Conservation (phyloP, 2,797 vertebrate species). For the Hoplostethus atlanticus region DNA sequence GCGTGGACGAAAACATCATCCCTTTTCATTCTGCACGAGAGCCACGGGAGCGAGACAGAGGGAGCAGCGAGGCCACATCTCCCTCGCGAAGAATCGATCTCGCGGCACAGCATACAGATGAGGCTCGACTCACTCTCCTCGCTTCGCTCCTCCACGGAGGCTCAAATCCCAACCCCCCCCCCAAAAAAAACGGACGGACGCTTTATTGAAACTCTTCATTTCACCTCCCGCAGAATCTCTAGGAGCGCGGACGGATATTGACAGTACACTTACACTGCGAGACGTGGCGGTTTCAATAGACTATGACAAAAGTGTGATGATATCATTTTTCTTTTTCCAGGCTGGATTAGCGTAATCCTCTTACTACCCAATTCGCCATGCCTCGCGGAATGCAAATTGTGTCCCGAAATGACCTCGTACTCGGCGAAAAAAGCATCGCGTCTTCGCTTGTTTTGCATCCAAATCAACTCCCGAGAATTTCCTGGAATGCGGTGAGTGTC, state of each 20-base stretch:
- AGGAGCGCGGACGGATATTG: too few relatives aligned
- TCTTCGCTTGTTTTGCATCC: too few relatives aligned
- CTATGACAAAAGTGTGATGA: constrained; percentile 5
- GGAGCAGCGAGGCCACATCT: constrained; percentile 55
- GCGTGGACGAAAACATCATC: constrained; percentile 48
- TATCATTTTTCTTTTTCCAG: background rate
- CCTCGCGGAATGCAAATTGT: background rate
- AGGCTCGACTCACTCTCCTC: constrained; percentile 44
- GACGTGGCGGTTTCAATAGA: constrained; percentile 6
- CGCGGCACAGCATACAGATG: constrained; percentile 65
- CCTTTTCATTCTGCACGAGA: constrained; percentile 57
- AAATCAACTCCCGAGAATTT: too few relatives aligned
- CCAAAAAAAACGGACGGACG: constrained; percentile 43
- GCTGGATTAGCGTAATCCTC: constrained; percentile 42
- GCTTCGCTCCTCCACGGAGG: constrained; percentile 11
- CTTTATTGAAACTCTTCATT: constrained; percentile 41
- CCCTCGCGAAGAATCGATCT: constrained; percentile 69
- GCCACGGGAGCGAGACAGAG: constrained; percentile 17
- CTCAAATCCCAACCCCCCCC: too few relatives aligned
- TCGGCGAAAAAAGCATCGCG: too few relatives aligned
- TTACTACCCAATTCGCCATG: constrained; percentile 34
- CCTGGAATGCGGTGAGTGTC: too few relatives aligned
- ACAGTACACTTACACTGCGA: too few relatives aligned
- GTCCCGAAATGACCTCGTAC: constrained; percentile 18
- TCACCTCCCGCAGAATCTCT: background rate